A percentile compares a stretch with the other conserved stretches of the same genome.
phyloP scores from a whole-genome alignment of 2,797 vertebrate genomes.

The Lutjanus argentimaculatus region DNA sequence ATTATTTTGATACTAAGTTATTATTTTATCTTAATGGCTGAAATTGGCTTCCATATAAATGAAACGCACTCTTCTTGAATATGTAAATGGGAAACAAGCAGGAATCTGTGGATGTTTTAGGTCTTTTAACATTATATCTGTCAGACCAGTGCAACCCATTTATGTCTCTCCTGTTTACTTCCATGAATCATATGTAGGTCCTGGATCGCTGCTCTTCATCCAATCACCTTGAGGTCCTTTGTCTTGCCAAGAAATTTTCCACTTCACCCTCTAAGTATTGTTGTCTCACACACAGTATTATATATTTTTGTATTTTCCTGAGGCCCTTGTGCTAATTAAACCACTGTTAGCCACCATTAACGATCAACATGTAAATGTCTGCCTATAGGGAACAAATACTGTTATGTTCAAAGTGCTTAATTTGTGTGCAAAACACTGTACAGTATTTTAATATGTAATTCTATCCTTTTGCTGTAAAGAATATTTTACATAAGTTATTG shows the following conservation, averaged over 20 bases:
- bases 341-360: slow-evolving; percentile 18
- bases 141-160: slow-evolving; percentile 20
- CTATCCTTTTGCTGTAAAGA: slow-evolving; percentile 71
- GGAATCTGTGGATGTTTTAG: slow-evolving; percentile 26
- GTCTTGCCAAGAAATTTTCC: slow-evolving; percentile 31
- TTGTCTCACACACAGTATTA: slow-evolving; percentile 50
- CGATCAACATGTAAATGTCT: slow-evolving; percentile 45
- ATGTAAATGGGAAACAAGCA: not conserved
- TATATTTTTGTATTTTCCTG: slow-evolving; percentile 77
- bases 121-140: not conserved
- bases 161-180: slow-evolving; percentile 3
- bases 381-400: slow-evolving; percentile 38
- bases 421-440: slow-evolving; percentile 65
- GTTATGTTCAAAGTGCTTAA: slow-evolving; percentile 55
- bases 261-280: slow-evolving; percentile 11
- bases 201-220: slow-evolving; percentile 41
- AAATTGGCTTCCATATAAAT: not conserved
- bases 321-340: slow-evolving; percentile 30
- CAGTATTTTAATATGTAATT: slow-evolving; percentile 80
- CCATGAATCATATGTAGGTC: slow-evolving; percentile 21
- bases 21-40: no score
- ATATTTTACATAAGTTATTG: slow-evolving; percentile 81
- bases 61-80: slow-evolving; percentile 1
- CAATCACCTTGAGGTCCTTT: slow-evolving; percentile 24
- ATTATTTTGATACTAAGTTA: no score